Conservation (phyloP, 1,140 invertebrate genomes). For the Dendroctonus valens region DNA sequence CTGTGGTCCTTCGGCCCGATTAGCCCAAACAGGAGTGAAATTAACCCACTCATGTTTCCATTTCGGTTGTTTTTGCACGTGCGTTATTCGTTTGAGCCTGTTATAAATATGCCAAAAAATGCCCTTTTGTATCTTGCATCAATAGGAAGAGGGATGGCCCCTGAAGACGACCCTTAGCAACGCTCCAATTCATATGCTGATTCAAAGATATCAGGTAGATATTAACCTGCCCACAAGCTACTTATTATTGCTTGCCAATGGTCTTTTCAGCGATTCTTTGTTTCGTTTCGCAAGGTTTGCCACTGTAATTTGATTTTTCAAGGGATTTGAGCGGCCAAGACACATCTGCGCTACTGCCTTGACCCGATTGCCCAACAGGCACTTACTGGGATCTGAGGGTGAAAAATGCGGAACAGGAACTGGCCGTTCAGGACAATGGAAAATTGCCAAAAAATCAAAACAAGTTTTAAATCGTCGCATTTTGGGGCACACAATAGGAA, state of each 20-base stretch:
- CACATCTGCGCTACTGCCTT: slow-evolving; percentile 21
- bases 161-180: slow-evolving; percentile 10
- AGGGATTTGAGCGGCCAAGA: not conserved
- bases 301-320: not conserved
- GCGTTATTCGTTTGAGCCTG: not conserved
- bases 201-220: slow-evolving; percentile 16
- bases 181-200: slow-evolving; percentile 13
- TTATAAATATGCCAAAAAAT: slow-evolving; percentile 7
- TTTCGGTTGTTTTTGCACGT: slow-evolving; percentile 8
- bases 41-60: not conserved
- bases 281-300: too few relatives aligned
- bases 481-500: slow-evolving; percentile 21
- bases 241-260: not conserved
- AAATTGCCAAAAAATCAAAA: slow-evolving; percentile 31
- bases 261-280: too few relatives aligned
- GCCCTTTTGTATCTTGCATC: not conserved
- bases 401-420: slow-evolving; percentile 29
- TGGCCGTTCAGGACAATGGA: slow-evolving; percentile 4
- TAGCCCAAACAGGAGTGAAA: too few relatives aligned
- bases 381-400: slow-evolving; percentile 14
- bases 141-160: slow-evolving; percentile 9
- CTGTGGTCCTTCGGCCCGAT: too few relatives aligned
- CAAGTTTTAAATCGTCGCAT: slow-evolving; percentile 27
- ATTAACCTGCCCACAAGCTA: slow-evolving; percentile 15
- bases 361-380: slow-evolving; percentile 11